Conservation (phyloP, 2,113 vertebrate genomes). For the Cheirogaleus medius region DNA sequence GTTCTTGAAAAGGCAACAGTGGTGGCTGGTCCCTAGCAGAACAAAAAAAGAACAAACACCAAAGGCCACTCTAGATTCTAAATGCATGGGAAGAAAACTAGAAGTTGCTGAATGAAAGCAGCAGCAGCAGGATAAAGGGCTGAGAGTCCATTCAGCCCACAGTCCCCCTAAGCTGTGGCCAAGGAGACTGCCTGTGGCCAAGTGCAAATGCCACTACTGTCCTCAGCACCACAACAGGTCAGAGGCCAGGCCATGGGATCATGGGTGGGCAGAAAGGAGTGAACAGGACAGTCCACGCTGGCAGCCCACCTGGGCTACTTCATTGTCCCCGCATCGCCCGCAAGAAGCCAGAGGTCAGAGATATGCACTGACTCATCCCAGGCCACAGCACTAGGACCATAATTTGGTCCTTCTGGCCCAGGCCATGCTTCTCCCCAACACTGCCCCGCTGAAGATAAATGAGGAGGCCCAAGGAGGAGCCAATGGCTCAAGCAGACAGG, state of each 20-base stretch:
- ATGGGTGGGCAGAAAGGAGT: neutral
- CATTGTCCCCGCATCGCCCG: neutral
- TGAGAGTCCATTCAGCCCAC: neutral
- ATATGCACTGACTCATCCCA: neutral
- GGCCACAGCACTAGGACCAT: neutral
- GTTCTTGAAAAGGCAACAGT: conserved; percentile 92
- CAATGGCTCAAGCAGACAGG: neutral
- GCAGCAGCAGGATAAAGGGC: neutral
- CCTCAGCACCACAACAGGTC: neutral
- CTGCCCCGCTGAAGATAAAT: neutral
- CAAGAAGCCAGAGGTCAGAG: neutral
- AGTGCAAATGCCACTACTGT: fast-evolving
- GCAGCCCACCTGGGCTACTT: neutral
- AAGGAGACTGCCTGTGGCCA: neutral
- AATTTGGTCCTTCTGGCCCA: neutral
- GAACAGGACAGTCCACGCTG: neutral
- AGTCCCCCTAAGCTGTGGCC: neutral
- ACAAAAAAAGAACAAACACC: neutral
- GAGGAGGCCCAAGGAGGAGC: neutral
- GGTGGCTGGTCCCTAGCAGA: conserved; percentile 90
- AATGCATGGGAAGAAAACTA: neutral
- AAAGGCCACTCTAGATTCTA: neutral
- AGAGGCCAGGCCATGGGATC: neutral
- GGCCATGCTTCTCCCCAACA: neutral
- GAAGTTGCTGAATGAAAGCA: neutral